Conservation (phyloP, 2,888 invertebrate species). For the Acanthosepion lycidas region DNA sequence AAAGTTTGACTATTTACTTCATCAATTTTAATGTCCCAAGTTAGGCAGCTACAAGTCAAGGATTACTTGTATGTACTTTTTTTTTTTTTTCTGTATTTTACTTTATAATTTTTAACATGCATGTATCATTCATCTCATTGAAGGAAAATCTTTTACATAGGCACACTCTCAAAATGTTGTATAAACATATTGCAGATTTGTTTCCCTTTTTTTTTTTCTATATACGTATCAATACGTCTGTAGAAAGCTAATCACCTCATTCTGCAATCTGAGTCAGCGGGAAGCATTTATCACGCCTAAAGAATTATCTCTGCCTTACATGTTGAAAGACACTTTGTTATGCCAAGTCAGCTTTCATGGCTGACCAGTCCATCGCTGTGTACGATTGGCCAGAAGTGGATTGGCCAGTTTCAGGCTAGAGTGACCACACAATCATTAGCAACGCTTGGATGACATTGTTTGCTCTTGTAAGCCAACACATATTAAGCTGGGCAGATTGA, state of each 20-base stretch:
- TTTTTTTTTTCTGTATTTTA: not conserved
- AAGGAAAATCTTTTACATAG: too few species aligned
- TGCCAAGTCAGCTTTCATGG: not conserved
- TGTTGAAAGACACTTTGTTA: not conserved
- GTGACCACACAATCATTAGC: not conserved
- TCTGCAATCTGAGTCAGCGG: not conserved
- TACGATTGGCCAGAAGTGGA: not conserved
- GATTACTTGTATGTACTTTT: not conserved
- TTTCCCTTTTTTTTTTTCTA: too few species aligned
- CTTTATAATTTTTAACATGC: not conserved
- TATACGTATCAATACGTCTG: too few species aligned
- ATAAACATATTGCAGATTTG: too few species aligned
- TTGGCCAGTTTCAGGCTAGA: conserved; percentile 16
- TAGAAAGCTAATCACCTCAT: not conserved
- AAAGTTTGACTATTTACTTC: too few species aligned
- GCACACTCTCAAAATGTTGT: too few species aligned
- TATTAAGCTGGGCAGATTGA: not conserved
- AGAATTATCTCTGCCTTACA: conserved; percentile 14
- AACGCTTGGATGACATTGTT: not conserved
- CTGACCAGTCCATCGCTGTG: not conserved
- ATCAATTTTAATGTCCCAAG: too few species aligned
- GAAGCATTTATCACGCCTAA: not conserved
- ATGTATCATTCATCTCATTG: too few species aligned
- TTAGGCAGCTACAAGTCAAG: too few species aligned
- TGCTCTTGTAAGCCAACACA: not conserved